These are phyloP conservation scores for Chironomus riparius DNA, from an alignment of 2,888 invertebrate species.

Conservation along the genomic window DNA sequence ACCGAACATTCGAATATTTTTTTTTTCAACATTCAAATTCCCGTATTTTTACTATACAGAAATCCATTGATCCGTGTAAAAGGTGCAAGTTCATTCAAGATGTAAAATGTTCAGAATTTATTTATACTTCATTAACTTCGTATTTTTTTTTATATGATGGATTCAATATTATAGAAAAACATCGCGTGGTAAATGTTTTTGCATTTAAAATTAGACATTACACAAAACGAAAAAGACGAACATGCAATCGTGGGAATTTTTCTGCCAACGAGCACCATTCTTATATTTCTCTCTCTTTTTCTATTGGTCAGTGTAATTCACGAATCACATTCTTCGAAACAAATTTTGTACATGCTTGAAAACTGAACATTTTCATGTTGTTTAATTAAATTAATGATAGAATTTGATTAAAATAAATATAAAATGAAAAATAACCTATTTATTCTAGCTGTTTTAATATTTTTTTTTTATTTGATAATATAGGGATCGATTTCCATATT, in stretches of 20 bases:
- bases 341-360: not conserved
- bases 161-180: not conserved
- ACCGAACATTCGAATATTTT: no score
- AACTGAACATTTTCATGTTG: not conserved
- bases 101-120: not conserved
- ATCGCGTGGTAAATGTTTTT: constrained; percentile 13
- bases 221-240: not conserved
- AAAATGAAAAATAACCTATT: no score
- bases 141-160: not conserved
- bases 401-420: no score
- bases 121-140: not conserved
- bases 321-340: constrained; percentile 22
- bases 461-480: constrained; percentile 31
- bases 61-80: constrained; percentile 32
- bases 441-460: not conserved
- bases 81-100: constrained; percentile 30
- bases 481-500: constrained; percentile 81
- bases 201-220: no score
- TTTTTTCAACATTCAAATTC: no score
- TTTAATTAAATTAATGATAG: no score
- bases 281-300: constrained; percentile 8
- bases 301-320: constrained; percentile 6
- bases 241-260: not conserved
- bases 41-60: not conserved
- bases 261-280: not conserved